Conservation (phyloP, 1,140 invertebrate genomes). For the Diorhabda sublineata region DNA sequence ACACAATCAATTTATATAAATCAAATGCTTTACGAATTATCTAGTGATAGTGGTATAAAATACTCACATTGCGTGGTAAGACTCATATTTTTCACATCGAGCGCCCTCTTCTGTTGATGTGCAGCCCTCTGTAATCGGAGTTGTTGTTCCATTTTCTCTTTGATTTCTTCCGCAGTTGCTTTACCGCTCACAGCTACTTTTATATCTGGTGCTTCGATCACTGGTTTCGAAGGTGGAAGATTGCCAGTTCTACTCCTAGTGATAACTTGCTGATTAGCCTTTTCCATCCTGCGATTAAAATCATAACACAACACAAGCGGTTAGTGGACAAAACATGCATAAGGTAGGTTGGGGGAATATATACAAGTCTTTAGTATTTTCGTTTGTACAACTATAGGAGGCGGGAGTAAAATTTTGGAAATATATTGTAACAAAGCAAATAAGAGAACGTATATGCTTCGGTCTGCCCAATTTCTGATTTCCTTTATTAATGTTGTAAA, state of each 20-base stretch:
- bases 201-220: conserved; percentile 32
- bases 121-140: conserved; percentile 79
- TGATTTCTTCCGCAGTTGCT: conserved; percentile 73
- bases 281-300: conserved; percentile 56
- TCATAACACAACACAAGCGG: conserved; percentile 46
- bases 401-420: too few species aligned
- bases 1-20: not conserved
- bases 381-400: too few species aligned
- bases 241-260: conserved; percentile 71
- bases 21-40: not conserved
- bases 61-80: conserved; percentile 50
- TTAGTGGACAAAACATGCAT: conserved; percentile 28
- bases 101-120: conserved; percentile 77
- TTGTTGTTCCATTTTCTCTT: conserved; percentile 88
- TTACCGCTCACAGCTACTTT: conserved; percentile 51
- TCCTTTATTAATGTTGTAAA: too few species aligned
- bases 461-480: too few species aligned
- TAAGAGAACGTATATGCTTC: too few species aligned
- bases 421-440: too few species aligned
- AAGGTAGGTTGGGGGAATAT: conserved; percentile 3
- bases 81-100: conserved; percentile 56
- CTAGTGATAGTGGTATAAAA: not conserved
- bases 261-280: conserved; percentile 64
- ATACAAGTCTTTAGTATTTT: not conserved
- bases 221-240: conserved; percentile 53